These are phyloP conservation scores for Bettongia penicillata DNA, from an alignment of 2,113 vertebrate species.

Conservation along the genomic window DNA sequence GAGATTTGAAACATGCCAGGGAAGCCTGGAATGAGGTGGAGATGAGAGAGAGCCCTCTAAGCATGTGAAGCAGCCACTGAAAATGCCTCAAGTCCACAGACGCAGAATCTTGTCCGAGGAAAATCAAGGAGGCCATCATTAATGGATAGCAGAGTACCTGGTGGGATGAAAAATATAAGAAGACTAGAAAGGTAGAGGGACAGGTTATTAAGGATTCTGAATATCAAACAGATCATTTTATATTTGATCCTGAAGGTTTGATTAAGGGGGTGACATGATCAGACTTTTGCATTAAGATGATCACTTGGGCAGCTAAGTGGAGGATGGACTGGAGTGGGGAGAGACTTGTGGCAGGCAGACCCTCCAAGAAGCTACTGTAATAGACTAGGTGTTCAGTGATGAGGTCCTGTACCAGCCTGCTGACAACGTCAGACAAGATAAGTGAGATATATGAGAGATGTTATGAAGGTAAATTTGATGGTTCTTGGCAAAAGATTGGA, in stretches of 20 bases:
- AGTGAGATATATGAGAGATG: background rate
- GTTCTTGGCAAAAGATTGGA: background rate
- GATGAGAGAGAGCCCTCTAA: background rate
- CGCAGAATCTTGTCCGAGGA: background rate
- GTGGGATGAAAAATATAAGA: background rate
- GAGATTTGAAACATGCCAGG: background rate
- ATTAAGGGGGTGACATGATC: background rate
- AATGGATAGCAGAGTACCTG: background rate
- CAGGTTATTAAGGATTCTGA: background rate
- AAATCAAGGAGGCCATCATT: background rate
- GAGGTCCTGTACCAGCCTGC: background rate
- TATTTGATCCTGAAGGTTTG: background rate
- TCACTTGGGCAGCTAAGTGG: background rate
- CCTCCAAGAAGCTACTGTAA: background rate
- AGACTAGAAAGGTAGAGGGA: background rate
- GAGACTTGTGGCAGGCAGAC: background rate
- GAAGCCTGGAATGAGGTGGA: background rate
- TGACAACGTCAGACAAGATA: background rate
- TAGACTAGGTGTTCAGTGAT: background rate
- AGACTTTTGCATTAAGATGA: background rate
- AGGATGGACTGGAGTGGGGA: background rate
- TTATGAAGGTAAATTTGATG: background rate
- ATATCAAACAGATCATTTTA: background rate
- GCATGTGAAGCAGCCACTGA: background rate
- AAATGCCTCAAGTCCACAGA: background rate